Percentiles rank a stretch among this genome's conserved stretches.
phyloP scores from a whole-genome alignment of 2,113 vertebrate genomes.

The Tachysurus vachellii region DNA sequence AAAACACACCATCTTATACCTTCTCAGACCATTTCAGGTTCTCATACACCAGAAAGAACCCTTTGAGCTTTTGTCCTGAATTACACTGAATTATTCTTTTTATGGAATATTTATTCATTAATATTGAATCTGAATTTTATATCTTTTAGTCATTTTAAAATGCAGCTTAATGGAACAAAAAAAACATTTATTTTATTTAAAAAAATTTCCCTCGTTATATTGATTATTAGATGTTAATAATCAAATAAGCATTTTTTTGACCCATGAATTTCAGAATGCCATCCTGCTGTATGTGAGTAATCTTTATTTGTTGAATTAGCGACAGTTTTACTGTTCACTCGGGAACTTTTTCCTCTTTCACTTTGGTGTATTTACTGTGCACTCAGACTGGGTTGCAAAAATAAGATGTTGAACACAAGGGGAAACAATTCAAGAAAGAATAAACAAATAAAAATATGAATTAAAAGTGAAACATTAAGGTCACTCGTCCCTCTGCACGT shows the following conservation, averaged over 20 bases:
- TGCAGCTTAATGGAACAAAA: too few relatives aligned
- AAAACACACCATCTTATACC: too few relatives aligned
- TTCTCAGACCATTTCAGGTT: too few relatives aligned
- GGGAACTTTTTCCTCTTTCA: background rate
- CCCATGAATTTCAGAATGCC: background rate
- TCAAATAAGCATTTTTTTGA: background rate
- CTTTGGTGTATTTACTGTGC: too few relatives aligned
- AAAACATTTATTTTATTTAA: background rate
- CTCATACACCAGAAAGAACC: too few relatives aligned
- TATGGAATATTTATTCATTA: too few relatives aligned
- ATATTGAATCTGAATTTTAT: too few relatives aligned
- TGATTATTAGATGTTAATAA: background rate
- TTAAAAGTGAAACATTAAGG: too few relatives aligned
- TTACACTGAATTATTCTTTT: too few relatives aligned
- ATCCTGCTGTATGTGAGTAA: constrained; percentile 13
- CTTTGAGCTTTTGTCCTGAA: too few relatives aligned
- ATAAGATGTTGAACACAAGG: background rate
- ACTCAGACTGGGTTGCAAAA: background rate
- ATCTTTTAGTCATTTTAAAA: too few relatives aligned
- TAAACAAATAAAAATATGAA: background rate
- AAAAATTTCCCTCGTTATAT: background rate
- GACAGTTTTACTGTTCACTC: background rate
- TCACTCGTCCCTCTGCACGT: background rate
- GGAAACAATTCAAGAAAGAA: background rate
- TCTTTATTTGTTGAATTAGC: background rate